Evolutionary conservation across 2,797 vertebrate genomes (phyloP).

Genomic region (Gallinago nigripennis): DNA sequence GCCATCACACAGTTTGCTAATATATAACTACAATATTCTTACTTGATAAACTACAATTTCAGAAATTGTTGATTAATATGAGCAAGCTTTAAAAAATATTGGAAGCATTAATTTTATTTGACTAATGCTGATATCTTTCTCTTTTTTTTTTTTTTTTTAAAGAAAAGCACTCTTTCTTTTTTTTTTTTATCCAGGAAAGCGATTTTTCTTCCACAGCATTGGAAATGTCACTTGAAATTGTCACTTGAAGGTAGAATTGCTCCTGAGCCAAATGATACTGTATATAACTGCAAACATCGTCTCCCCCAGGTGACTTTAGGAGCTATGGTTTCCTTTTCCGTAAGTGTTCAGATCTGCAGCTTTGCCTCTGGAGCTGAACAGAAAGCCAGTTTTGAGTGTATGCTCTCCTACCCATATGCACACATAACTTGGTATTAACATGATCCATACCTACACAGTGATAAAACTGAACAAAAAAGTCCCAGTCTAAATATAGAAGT

Average conservation of each 20-base stretch:
- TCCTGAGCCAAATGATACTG: slow-evolving; percentile 17
- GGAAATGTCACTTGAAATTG: slow-evolving; percentile 37
- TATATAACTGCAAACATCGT: background rate
- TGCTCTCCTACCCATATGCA: slow-evolving; percentile 37
- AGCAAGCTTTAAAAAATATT: slow-evolving; percentile 65
- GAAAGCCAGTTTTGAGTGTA: background rate
- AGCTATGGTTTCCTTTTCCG: background rate
- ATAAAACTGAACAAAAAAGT: background rate
- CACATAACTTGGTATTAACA: background rate
- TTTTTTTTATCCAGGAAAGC: background rate
- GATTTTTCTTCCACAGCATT: slow-evolving; percentile 37
- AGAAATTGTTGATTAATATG: slow-evolving; percentile 62
- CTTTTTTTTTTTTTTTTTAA: background rate
- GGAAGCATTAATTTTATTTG: slow-evolving; percentile 74
- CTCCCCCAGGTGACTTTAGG: slow-evolving; percentile 24
- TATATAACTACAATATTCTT: slow-evolving; percentile 69
- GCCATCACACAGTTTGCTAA: slow-evolving; percentile 77
- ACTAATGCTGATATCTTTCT: slow-evolving; percentile 62
- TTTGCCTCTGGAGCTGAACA: slow-evolving; percentile 12
- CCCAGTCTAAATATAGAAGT: background rate
- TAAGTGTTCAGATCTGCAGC: background rate
- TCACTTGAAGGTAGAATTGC: background rate
- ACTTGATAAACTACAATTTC: slow-evolving; percentile 63
- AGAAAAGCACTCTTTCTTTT: background rate
- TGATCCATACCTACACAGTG: background rate